Percentiles rank a stretch among this genome's conserved stretches.
These are phyloP conservation scores for Aleadryas rufinucha DNA, from an alignment of 2,113 vertebrate species.

Conservation along the genomic window DNA sequence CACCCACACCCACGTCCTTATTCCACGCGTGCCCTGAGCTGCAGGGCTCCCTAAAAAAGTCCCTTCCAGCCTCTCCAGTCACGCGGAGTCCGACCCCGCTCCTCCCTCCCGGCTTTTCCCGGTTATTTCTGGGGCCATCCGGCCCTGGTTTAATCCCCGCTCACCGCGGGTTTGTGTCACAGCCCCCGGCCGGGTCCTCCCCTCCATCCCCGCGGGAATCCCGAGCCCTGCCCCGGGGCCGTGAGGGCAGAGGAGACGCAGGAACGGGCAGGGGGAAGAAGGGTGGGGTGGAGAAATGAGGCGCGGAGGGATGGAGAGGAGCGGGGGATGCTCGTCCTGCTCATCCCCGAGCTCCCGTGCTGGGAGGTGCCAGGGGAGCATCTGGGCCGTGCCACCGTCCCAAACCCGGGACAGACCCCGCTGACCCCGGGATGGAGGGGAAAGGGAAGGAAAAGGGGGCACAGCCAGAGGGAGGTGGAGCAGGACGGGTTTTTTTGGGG, in stretches of 20 bases:
- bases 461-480: neutral
- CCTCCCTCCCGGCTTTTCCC: neutral
- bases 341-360: rapidly evolving
- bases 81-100: neutral
- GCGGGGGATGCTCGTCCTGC: neutral
- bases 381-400: neutral
- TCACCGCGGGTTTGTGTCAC: neutral
- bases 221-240: neutral
- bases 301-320: neutral
- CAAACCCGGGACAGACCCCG: neutral
- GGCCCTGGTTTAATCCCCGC: neutral
- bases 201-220: neutral
- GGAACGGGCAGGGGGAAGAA: rapidly evolving
- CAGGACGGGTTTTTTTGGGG: neutral
- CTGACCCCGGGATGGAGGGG: neutral
- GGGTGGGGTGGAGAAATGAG: rapidly evolving
- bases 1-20: rapidly evolving
- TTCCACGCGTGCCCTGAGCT: rapidly evolving
- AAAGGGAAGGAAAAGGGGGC: too few relatives aligned
- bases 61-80: neutral
- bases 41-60: neutral
- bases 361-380: neutral
- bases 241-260: too few relatives aligned
- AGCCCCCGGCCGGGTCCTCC: neutral
- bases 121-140: neutral